Evolutionary conservation across 2,888 invertebrate genomes (phyloP).

Genomic region (Lasioglossum morio): DNA sequence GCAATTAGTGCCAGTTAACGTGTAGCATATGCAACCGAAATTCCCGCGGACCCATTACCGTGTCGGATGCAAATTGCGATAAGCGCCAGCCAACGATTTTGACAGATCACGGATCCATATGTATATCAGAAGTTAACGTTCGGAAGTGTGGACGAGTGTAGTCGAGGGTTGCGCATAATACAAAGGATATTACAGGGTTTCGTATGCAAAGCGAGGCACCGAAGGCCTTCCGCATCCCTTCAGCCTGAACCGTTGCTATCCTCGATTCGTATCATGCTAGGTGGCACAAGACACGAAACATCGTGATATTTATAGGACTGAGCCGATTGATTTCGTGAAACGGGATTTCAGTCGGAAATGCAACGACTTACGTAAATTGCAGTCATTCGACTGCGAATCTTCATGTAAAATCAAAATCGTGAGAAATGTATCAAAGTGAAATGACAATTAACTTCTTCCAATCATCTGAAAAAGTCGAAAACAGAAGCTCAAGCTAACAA

Average conservation of each 20-base stretch:
- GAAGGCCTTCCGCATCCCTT: constrained; percentile 20
- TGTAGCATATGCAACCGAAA: constrained; percentile 15
- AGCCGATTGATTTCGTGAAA: constrained; percentile 22
- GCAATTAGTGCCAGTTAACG: neutral
- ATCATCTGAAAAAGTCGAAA: too few relatives aligned
- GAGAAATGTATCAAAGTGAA: too few relatives aligned
- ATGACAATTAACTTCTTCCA: too few relatives aligned
- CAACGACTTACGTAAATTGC: neutral
- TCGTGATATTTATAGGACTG: constrained; percentile 13
- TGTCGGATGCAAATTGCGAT: constrained; percentile 67
- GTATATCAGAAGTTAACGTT: constrained; percentile 34
- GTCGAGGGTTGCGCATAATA: constrained; percentile 54
- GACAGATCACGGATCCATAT: constrained; percentile 56
- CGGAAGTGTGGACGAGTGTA: constrained; percentile 36
- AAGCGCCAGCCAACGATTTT: constrained; percentile 58
- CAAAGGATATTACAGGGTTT: constrained; percentile 66
- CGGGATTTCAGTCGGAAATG: neutral
- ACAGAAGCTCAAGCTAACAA: too few relatives aligned
- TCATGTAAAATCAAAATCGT: too few relatives aligned
- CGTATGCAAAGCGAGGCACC: constrained; percentile 57
- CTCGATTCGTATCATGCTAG: neutral
- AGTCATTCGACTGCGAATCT: neutral
- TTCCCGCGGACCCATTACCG: constrained; percentile 42
- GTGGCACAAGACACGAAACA: neutral
- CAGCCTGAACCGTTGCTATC: constrained; percentile 20